phyloP scores from a whole-genome alignment of 2,113 vertebrate genomes.

The Syrmaticus mikado region DNA sequence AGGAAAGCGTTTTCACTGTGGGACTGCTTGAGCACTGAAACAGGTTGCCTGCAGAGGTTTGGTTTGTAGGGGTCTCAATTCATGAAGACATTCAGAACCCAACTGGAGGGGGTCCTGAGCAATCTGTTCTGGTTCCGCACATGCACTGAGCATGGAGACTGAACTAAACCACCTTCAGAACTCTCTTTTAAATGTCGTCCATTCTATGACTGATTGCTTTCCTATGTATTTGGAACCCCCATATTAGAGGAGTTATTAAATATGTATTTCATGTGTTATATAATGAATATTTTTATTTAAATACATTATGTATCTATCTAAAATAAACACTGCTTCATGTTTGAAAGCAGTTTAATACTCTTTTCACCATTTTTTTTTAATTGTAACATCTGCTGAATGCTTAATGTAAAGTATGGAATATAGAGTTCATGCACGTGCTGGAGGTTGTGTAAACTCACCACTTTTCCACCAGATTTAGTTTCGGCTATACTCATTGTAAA shows the following conservation, averaged over 20 bases:
- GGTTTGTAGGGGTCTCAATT: background rate
- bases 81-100: background rate
- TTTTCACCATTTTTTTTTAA: background rate
- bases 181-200: background rate
- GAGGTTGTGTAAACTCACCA: slow-evolving; percentile 80
- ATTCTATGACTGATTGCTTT: background rate
- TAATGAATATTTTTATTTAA: background rate
- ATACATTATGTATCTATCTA: background rate
- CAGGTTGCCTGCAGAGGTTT: background rate
- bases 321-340: background rate
- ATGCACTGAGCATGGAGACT: background rate
- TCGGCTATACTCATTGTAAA: slow-evolving; percentile 94
- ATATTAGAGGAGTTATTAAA: background rate
- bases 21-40: background rate
- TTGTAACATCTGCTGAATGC: background rate
- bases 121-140: background rate
- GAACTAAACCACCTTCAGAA: background rate
- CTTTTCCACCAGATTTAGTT: slow-evolving; percentile 90
- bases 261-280: background rate
- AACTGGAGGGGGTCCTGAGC: background rate
- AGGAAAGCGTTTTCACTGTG: background rate
- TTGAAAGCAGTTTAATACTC: background rate
- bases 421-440: background rate
- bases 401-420: background rate
- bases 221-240: background rate